phyloP scores from a whole-genome alignment of 2,888 invertebrate genomes.

The Nebria brevicollis region DNA sequence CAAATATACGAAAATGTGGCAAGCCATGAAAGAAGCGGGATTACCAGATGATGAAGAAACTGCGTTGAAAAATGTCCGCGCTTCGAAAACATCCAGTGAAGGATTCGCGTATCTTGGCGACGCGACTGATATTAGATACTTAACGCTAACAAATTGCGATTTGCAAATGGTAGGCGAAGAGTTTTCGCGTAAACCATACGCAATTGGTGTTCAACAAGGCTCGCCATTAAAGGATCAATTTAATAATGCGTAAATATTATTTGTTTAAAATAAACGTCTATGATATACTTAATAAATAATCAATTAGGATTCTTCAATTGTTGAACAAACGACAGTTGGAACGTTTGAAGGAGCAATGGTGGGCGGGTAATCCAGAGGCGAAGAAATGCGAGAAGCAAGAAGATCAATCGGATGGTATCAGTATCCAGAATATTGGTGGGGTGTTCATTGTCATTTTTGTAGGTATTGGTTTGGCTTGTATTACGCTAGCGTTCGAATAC shows the following conservation, averaged over 20 bases:
- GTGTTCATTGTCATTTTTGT: conserved; percentile 98
- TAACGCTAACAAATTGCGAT: conserved; percentile 85
- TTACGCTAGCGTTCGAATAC: conserved; percentile 93
- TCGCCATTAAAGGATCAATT: conserved; percentile 94
- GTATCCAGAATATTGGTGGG: conserved; percentile 97
- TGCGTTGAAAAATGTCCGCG: conserved; percentile 79
- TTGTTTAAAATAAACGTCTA: not conserved
- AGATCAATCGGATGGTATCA: conserved; percentile 96
- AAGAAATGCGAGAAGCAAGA: conserved; percentile 86
- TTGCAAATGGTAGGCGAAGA: conserved; percentile 94
- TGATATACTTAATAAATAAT: not conserved
- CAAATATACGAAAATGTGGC: conserved; percentile 99
- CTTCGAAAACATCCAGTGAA: conserved; percentile 75
- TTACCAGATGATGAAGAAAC: conserved; percentile 83
- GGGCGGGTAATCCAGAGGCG: conserved; percentile 86
- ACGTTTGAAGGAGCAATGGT: conserved; percentile 95
- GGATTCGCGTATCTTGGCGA: conserved; percentile 88
- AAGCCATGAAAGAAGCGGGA: conserved; percentile 87
- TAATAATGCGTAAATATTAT: conserved; percentile 86
- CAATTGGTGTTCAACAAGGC: conserved; percentile 96
- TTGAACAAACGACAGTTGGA: conserved; percentile 94
- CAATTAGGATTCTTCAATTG: conserved; percentile 85
- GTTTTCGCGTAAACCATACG: conserved; percentile 96
- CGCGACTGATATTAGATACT: conserved; percentile 86
- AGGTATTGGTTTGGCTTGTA: conserved; percentile 90